Evolutionary conservation across 2,888 invertebrate genomes (phyloP).

Genomic region (Stenurella melanura): DNA sequence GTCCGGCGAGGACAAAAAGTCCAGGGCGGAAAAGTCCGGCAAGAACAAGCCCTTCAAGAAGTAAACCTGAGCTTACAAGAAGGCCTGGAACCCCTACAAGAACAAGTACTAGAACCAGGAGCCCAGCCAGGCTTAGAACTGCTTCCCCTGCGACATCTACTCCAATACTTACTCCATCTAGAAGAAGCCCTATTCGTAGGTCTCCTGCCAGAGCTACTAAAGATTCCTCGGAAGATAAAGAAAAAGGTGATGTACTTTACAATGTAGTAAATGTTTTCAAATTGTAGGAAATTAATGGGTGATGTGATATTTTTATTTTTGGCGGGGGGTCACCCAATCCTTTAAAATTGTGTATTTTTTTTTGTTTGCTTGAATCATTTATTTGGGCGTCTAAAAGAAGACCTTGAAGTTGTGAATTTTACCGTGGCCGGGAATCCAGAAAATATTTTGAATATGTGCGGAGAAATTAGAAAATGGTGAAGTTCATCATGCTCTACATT

Average conservation of each 20-base stretch:
- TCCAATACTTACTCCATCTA: conserved; percentile 54
- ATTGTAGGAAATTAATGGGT: not conserved
- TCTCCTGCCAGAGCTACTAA: conserved; percentile 53
- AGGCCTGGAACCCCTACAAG: conserved; percentile 53
- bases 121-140: conserved; percentile 52
- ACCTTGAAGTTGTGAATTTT: no score
- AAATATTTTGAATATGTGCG: no score
- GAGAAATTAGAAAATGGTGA: no score
- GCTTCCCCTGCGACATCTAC: conserved; percentile 50
- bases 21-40: conserved; percentile 51
- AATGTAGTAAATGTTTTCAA: not conserved
- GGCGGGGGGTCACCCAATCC: no score
- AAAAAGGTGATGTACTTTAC: conserved; percentile 43
- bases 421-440: no score
- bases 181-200: conserved; percentile 57
- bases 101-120: conserved; percentile 51
- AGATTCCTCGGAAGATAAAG: conserved; percentile 51
- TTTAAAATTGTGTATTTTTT: no score
- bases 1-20: conserved; percentile 46
- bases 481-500: no score
- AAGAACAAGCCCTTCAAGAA: conserved; percentile 52
- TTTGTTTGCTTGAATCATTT: no score
- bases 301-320: no score
- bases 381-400: no score
- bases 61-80: conserved; percentile 52